Conservation (phyloP, 1,140 invertebrate species). For the Drosophila lini region DNA sequence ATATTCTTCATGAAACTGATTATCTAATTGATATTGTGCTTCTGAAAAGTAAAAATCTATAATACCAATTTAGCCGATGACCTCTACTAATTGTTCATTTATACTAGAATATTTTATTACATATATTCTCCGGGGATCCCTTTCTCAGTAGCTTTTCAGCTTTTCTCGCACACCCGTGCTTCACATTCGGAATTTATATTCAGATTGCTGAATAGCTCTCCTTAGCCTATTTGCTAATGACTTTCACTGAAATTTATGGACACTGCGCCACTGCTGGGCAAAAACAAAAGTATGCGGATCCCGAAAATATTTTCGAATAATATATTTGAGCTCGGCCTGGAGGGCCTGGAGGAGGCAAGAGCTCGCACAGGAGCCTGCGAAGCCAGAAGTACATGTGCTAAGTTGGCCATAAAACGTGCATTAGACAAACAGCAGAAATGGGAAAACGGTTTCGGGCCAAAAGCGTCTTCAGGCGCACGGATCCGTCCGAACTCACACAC, state of each 20-base stretch:
- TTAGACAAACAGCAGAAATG: slow-evolving; percentile 38
- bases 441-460: slow-evolving; percentile 24
- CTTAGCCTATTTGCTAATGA: slow-evolving; percentile 56
- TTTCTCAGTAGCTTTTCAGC: not conserved
- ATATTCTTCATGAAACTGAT: not conserved
- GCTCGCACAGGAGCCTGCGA: not conserved
- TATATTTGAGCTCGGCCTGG: slow-evolving; percentile 28
- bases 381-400: slow-evolving; percentile 51
- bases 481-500: slow-evolving; percentile 36
- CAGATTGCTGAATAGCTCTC: slow-evolving; percentile 31
- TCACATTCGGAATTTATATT: slow-evolving; percentile 24
- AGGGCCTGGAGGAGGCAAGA: slow-evolving; percentile 5
- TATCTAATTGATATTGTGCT: not conserved
- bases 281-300: slow-evolving; percentile 34
- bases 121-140: not conserved
- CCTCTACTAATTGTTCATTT: slow-evolving; percentile 10
- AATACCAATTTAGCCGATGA: not conserved
- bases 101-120: slow-evolving; percentile 4
- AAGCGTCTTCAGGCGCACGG: slow-evolving; percentile 33
- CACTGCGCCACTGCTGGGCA: slow-evolving; percentile 45
- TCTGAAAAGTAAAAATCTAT: not conserved
- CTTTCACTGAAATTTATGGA: slow-evolving; percentile 59
- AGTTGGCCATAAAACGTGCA: slow-evolving; percentile 67
- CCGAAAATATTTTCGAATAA: slow-evolving; percentile 54
- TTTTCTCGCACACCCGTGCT: slow-evolving; percentile 12